phyloP scores from a whole-genome alignment of 2,888 invertebrate species.

The Griposia aprilina region DNA sequence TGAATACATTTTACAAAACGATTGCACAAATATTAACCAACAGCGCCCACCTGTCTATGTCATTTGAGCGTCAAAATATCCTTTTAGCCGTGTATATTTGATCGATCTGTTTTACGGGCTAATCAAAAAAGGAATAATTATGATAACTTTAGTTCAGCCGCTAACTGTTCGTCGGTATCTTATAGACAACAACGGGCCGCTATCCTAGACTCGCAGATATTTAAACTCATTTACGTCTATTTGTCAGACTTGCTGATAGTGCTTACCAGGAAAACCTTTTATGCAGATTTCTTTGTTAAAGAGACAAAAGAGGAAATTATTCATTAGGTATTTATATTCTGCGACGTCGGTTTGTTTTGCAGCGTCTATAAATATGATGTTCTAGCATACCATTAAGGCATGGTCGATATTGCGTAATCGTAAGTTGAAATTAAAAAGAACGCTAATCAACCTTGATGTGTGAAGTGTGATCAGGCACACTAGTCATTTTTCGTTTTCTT shows the following conservation, averaged over 20 bases:
- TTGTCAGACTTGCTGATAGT: slow-evolving; percentile 70
- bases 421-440: slow-evolving; percentile 42
- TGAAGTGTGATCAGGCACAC: slow-evolving; percentile 44
- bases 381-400: slow-evolving; percentile 21
- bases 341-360: slow-evolving; percentile 43
- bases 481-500: slow-evolving; percentile 38
- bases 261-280: slow-evolving; percentile 75
- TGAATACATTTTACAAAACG: neutral
- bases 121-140: slow-evolving; percentile 18
- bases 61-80: neutral
- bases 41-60: neutral
- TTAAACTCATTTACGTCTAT: slow-evolving; percentile 69
- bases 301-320: slow-evolving; percentile 62
- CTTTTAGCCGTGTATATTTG: neutral
- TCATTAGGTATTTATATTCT: slow-evolving; percentile 58
- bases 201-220: slow-evolving; percentile 51
- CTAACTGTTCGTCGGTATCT: slow-evolving; percentile 16
- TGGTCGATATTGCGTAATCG: slow-evolving; percentile 30
- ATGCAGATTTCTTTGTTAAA: slow-evolving; percentile 73
- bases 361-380: slow-evolving; percentile 51
- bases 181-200: slow-evolving; percentile 23
- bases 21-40: neutral
- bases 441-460: slow-evolving; percentile 32
- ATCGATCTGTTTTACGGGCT: slow-evolving; percentile 12
- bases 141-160: slow-evolving; percentile 25